These are phyloP conservation scores for Phymatocera aterrima DNA, from an alignment of 2,888 invertebrate genomes.

Conservation along the genomic window DNA sequence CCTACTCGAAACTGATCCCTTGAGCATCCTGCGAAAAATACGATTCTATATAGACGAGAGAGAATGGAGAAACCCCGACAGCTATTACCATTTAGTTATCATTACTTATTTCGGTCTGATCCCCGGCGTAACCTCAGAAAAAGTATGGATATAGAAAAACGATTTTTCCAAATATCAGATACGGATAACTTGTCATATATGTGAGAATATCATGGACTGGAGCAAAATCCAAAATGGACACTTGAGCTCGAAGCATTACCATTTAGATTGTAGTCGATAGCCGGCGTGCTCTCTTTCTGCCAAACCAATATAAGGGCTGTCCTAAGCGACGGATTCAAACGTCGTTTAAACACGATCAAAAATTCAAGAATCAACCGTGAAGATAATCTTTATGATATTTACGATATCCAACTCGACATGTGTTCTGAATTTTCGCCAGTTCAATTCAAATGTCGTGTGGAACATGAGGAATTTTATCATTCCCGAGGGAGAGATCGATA, in stretches of 20 bases:
- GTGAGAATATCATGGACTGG: constrained; percentile 40
- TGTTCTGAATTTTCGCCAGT: not conserved
- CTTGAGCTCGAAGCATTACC: constrained; percentile 55
- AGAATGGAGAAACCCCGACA: constrained; percentile 32
- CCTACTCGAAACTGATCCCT: constrained; percentile 27
- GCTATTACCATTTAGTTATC: constrained; percentile 41
- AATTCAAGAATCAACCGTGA: not conserved
- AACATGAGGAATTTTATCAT: not conserved
- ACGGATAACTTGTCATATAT: constrained; percentile 29
- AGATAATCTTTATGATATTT: not conserved
- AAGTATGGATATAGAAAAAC: constrained; percentile 25
- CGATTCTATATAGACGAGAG: constrained; percentile 13
- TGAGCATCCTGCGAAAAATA: constrained; percentile 30
- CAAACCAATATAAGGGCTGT: constrained; percentile 43
- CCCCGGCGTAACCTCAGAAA: constrained; percentile 9
- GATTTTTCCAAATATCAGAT: constrained; percentile 38
- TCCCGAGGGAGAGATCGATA: not conserved
- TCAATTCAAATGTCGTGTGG: not conserved
- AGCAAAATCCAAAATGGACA: constrained; percentile 41
- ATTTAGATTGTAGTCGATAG: constrained; percentile 61
- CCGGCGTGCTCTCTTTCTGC: constrained; percentile 44
- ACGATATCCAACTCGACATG: not conserved
- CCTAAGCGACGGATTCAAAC: constrained; percentile 22
- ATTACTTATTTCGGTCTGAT: constrained; percentile 41
- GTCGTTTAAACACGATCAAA: constrained; percentile 25